Base-by-base conservation (phyloP, 1,140 invertebrate genomes). In the Drosophila malerkotliana region DNA sequence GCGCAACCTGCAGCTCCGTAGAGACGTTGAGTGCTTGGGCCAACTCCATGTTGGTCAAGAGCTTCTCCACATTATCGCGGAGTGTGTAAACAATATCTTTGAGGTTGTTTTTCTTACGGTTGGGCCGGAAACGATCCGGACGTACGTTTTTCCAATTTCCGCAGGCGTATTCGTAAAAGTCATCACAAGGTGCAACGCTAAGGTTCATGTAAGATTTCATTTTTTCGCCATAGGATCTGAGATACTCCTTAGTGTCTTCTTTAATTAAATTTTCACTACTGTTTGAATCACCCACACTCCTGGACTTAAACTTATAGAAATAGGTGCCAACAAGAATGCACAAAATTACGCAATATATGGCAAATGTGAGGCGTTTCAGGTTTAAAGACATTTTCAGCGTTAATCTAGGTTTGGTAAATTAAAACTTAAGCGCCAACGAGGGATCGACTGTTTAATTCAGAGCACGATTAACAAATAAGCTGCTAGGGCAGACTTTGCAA, bases 111-210 rank as follows among this genome's bases (percentile, higher is more conserved):
- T 80, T 66, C 51, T 78, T 91, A 9, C 77, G 44, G 6, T 37
- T 4, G 0, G 78, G 24, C 10, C 69, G 72, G 8, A 15, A 15
- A 1, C 61, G 52, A 10, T 76, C 52, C 26, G 28, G 34, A 4
- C 61, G 75, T 0, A 85, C 77, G 44, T 91, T 79, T 72, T 92
- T 90, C 81, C 93, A 95, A 59, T 94, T 94, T 0, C 95, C 95
- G 62, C 95, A 95, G 4, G 94, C 92, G 77, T 93, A 95, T 67
- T 94, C 91, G 76, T 96, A 96, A 84, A 96, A 96, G 80, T 96
- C 94, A 10, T 95, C 93, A 75, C 96, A 96, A 0, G 96, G 96
- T 76, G 95, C 92, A 3, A 94, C 93, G 3, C 77, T 92, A 12
- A 83, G 77, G 64, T 95, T 93, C 92, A 95, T 93, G 52, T 93